Base-by-base conservation (phyloP, 2,888 invertebrate genomes). In the Macrosiphum euphorbiae region DNA sequence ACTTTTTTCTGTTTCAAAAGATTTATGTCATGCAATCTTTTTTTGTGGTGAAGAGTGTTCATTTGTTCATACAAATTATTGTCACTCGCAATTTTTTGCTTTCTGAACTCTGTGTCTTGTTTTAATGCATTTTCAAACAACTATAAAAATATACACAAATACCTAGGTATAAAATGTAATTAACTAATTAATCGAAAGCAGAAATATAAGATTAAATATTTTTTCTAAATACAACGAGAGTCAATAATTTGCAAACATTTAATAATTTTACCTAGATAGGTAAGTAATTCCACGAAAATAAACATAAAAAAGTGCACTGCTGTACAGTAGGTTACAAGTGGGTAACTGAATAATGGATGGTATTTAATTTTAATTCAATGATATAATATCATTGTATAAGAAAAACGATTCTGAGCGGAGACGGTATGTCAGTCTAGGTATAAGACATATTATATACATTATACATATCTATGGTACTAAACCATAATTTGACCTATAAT, bases 131-230 rank as follows among this genome's bases (percentile, higher is more conserved):
- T 91, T 87, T 95, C 95, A 41, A 93, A 94, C 92, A 92, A 92
- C 95, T 95, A 78, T 78, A 92, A 28, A 94, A 95, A 92, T 26
- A 20, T 78, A 95, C 92, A 95, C 95, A 92, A 47, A 47, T 47
- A n/a, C n/a, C n/a, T n/a, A 47, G 47, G 26, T 50, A 88, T 16
- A 41, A 78, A n/a, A 88, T 13, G 11, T 52, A 20, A 78, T 55
- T 88, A 61, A 4, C 35, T 13, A 10, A n/a, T 88, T 41, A 35
- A 35, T 13, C 35, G 8, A 35, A 24, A 41, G 10, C 47, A 28
- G 47, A 86, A 44, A 78, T 78, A 2, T 35, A 20, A 35, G 8
- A 35, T 78, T 20, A 8, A 8, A 20, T 35, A 16, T 78, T 20
- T 35, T 20, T 61, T 78, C n/a, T 78, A 78, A 20, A 35, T 78